Conservation (phyloP, 2,888 invertebrate genomes). For the Sphecodes monilicornis region DNA sequence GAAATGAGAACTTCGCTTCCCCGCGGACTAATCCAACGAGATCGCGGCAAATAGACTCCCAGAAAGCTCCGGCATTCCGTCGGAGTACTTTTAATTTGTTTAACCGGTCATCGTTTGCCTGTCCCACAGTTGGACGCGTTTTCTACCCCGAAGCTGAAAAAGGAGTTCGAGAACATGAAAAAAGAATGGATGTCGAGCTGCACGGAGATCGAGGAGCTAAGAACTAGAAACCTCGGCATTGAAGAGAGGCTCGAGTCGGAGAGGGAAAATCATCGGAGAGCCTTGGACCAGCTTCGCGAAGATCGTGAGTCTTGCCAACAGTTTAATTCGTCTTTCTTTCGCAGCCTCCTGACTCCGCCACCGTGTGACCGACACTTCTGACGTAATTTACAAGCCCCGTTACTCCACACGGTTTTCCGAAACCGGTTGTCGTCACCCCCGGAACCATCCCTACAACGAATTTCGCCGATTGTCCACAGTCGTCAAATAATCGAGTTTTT, state of each 20-base stretch:
- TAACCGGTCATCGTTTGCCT: neutral
- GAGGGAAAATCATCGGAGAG: constrained; percentile 80
- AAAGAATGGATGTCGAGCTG: constrained; percentile 84
- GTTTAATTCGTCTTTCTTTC: constrained; percentile 59
- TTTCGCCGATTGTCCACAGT: neutral
- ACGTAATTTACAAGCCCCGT: constrained; percentile 25
- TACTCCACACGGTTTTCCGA: neutral
- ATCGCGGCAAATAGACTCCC: neutral
- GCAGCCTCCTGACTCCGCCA: constrained; percentile 50
- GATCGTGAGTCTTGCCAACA: constrained; percentile 77
- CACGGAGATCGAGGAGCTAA: constrained; percentile 84
- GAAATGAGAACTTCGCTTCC: too few relatives aligned
- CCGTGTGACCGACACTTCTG: constrained; percentile 15
- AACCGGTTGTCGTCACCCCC: neutral
- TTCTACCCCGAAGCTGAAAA: constrained; percentile 86
- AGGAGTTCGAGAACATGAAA: constrained; percentile 85
- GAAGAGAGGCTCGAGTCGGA: constrained; percentile 83
- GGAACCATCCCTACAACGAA: neutral
- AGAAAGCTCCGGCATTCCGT: neutral
- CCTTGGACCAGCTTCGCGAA: constrained; percentile 76
- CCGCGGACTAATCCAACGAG: neutral
- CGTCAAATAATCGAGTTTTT: neutral
- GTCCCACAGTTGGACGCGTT: constrained; percentile 87
- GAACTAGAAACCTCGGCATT: constrained; percentile 80
- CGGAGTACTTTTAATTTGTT: too few relatives aligned